These are phyloP conservation scores for Albula glossodonta DNA, from an alignment of 2,113 vertebrate genomes.

Conservation along the genomic window DNA sequence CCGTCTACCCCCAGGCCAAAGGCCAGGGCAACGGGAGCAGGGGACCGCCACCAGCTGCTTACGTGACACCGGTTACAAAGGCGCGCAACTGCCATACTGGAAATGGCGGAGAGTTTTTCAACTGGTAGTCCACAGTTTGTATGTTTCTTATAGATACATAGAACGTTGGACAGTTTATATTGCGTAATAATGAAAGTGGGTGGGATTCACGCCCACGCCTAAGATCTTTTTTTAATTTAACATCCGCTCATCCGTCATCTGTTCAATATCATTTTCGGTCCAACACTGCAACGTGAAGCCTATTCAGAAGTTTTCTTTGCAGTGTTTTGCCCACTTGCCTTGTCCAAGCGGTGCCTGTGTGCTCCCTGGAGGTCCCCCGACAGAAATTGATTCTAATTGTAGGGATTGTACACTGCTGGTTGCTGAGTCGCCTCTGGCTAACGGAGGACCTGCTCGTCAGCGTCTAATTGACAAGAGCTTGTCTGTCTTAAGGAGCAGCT, in stretches of 20 bases:
- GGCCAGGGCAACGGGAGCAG: conserved; percentile 82
- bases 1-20: conserved; percentile 84
- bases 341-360: conserved; percentile 80
- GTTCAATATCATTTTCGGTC: conserved; percentile 67
- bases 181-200: neutral
- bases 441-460: conserved; percentile 92
- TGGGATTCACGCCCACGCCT: conserved; percentile 9
- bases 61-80: conserved; percentile 84
- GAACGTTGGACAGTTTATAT: neutral
- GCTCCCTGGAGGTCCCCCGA: conserved; percentile 88
- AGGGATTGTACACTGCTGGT: conserved; percentile 87
- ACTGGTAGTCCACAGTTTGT: conserved; percentile 61
- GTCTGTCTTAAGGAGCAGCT: conserved; percentile 99
- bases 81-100: conserved; percentile 72
- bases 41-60: conserved; percentile 93
- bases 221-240: conserved; percentile 60
- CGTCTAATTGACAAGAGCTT: conserved; percentile 99
- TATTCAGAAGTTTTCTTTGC: conserved; percentile 68
- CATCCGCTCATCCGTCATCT: conserved; percentile 70
- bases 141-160: conserved; percentile 51
- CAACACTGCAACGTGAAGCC: conserved; percentile 69
- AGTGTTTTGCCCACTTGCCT: conserved; percentile 61
- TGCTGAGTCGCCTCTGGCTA: conserved; percentile 84
- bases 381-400: conserved; percentile 98
- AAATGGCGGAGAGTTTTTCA: conserved; percentile 68